A percentile compares a stretch with the other conserved stretches of the same genome.
These are phyloP conservation scores for Drosophila santomea DNA, from an alignment of 1,140 invertebrate species.

Conservation along the genomic window DNA sequence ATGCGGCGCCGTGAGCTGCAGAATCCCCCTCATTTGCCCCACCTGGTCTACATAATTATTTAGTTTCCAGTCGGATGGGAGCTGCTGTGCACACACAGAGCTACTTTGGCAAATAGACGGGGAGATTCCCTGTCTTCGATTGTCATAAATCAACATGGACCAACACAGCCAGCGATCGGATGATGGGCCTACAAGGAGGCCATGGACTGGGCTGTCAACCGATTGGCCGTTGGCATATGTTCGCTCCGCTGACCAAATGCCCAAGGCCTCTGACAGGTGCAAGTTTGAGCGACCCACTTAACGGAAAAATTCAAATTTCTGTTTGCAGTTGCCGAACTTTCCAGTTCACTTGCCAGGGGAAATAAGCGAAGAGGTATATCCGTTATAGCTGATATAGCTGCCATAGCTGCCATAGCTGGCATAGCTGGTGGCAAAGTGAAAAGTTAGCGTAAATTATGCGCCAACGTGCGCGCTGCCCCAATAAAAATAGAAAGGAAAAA, in stretches of 20 bases:
- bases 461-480: constrained; percentile 42
- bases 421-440: constrained; percentile 32
- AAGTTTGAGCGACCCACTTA: constrained; percentile 57
- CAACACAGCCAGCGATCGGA: neutral
- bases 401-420: neutral
- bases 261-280: constrained; percentile 30
- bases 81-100: constrained; percentile 42
- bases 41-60: constrained; percentile 73
- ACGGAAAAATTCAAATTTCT: constrained; percentile 46
- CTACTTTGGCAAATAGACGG: constrained; percentile 36
- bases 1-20: neutral
- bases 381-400: too few relatives aligned
- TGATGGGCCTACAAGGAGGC: neutral
- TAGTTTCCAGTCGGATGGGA: constrained; percentile 74
- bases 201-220: constrained; percentile 42
- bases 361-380: constrained; percentile 20
- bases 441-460: constrained; percentile 74
- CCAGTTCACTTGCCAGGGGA: constrained; percentile 22
- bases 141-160: constrained; percentile 73
- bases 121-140: constrained; percentile 57
- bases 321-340: constrained; percentile 24
- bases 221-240: constrained; percentile 59
- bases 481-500: constrained; percentile 40
- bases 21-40: neutral
- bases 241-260: constrained; percentile 16